Percentiles rank a stretch among this genome's conserved stretches.
Conservation (phyloP, 2,888 invertebrate species). For the Heliconius cydno region DNA sequence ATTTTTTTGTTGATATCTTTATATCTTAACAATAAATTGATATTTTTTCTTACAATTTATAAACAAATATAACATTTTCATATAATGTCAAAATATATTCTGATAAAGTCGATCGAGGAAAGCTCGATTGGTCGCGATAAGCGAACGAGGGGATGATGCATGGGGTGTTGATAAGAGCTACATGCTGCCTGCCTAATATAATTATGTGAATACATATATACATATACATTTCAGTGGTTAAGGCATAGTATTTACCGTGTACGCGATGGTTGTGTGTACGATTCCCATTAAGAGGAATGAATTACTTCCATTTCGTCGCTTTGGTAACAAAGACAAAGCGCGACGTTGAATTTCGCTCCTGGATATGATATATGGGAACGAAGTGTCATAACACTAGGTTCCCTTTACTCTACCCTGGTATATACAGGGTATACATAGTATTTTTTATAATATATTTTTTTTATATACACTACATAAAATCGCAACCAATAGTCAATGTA, state of each 20-base stretch:
- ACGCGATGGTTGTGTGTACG: not conserved
- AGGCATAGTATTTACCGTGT: not conserved
- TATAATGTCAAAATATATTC: not conserved
- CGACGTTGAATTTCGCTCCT: no score
- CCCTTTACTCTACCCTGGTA: no score
- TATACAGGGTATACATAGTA: no score
- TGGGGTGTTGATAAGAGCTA: conserved; percentile 36
- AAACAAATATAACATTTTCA: not conserved
- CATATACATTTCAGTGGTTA: not conserved
- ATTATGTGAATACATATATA: not conserved
- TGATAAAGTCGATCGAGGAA: conserved; percentile 31
- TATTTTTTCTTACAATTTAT: conserved; percentile 52
- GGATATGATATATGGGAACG: no score
- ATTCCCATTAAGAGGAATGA: not conserved
- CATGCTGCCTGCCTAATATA: conserved; percentile 13
- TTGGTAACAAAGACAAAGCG: no score
- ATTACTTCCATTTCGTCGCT: no score
- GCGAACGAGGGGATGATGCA: conserved; percentile 46
- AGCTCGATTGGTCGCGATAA: conserved; percentile 45
- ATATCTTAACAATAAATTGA: not conserved
- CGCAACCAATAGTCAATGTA: no score
- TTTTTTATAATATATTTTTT: no score
- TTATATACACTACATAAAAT: no score
- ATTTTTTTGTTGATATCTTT: not conserved
- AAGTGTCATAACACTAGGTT: no score